These are phyloP conservation scores for Hippocampus abdominalis DNA, from an alignment of 2,113 vertebrate species.

Conservation along the genomic window DNA sequence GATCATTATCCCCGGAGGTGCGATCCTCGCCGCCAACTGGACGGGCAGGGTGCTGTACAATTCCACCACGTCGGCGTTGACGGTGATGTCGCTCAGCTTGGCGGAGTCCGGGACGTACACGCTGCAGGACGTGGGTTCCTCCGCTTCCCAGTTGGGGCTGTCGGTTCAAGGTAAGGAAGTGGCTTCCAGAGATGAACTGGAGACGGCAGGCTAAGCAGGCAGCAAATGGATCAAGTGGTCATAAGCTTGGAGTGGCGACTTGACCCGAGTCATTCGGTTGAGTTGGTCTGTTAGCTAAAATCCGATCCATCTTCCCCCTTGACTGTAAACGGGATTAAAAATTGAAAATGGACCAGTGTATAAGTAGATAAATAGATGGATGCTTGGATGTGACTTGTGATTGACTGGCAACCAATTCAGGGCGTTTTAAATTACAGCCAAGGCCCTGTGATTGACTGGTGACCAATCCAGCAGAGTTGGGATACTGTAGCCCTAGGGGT, in stretches of 20 bases:
- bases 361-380: neutral
- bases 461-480: too few relatives aligned
- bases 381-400: neutral
- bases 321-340: neutral
- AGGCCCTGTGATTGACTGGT: too few relatives aligned
- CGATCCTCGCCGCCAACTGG: accelerated
- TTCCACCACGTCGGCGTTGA: constrained; percentile 8
- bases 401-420: neutral
- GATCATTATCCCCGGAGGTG: accelerated
- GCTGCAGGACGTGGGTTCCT: neutral
- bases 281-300: too few relatives aligned
- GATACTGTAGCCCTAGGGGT: too few relatives aligned
- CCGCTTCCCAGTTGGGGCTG: neutral
- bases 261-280: neutral
- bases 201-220: neutral
- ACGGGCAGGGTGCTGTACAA: neutral
- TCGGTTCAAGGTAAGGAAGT: constrained; percentile 61
- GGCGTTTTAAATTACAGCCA: neutral
- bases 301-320: neutral
- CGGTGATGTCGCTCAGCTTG: constrained; percentile 31
- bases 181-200: too few relatives aligned
- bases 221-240: neutral
- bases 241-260: neutral
- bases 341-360: neutral
- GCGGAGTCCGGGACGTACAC: constrained; percentile 52